These are phyloP conservation scores for Oostethus manadensis DNA, from an alignment of 2,113 vertebrate species.

Conservation along the genomic window DNA sequence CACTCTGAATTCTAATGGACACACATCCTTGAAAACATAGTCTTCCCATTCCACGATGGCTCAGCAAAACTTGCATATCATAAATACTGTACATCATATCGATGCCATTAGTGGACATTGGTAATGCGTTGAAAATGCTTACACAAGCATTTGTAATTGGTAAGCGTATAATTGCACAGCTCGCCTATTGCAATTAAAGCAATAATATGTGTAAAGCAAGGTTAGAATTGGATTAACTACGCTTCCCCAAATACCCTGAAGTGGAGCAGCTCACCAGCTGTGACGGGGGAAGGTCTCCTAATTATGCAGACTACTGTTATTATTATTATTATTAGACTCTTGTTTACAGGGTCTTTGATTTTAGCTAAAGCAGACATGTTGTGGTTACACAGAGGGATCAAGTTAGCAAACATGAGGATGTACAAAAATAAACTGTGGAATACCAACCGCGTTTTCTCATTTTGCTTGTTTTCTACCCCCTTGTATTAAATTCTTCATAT, in stretches of 20 bases:
- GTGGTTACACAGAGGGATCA: constrained; percentile 4
- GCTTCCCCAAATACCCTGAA: constrained; percentile 60
- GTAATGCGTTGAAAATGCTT: constrained; percentile 25
- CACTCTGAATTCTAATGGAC: constrained; percentile 68
- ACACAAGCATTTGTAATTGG: constrained; percentile 53
- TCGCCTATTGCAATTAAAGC: constrained; percentile 55
- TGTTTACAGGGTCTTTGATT: constrained; percentile 34
- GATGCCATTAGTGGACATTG: constrained; percentile 34
- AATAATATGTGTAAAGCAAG: constrained; percentile 64
- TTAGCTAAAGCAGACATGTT: constrained; percentile 28
- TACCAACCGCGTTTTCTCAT: constrained; percentile 12
- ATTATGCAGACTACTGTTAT: constrained; percentile 45
- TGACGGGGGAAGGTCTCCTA: constrained; percentile 43
- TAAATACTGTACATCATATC: constrained; percentile 56
- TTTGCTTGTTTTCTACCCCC: neutral
- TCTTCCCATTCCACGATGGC: constrained; percentile 6
- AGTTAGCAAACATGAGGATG: constrained; percentile 19
- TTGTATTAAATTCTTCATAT: neutral
- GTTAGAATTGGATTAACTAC: constrained; percentile 68
- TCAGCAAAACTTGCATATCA: constrained; percentile 33
- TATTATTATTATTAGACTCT: neutral
- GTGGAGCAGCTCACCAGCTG: constrained; percentile 59
- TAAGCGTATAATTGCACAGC: constrained; percentile 53
- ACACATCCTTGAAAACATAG: constrained; percentile 19
- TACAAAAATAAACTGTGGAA: neutral